A percentile compares a stretch with the other conserved stretches of the same genome.
phyloP scores from a whole-genome alignment of 2,113 vertebrate genomes.

The Antidorcas marsupialis region DNA sequence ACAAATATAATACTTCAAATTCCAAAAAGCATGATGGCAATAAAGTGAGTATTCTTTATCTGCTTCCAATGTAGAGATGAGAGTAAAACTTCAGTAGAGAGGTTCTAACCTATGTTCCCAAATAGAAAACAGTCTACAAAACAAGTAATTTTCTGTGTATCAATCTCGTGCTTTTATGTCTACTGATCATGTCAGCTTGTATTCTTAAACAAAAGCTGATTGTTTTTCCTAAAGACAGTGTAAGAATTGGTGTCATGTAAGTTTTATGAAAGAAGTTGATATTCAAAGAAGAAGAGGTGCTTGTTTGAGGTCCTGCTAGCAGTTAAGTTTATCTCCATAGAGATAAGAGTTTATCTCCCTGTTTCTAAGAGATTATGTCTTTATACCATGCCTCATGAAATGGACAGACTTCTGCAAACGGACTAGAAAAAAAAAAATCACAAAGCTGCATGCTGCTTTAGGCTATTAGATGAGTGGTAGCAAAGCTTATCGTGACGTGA shows the following conservation, averaged over 20 bases:
- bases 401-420: not conserved
- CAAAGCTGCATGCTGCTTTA: not conserved
- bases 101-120: not conserved
- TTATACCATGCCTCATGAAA: not conserved
- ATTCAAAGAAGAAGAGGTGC: not conserved
- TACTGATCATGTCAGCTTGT: not conserved
- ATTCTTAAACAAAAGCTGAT: not conserved
- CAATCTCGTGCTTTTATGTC: not conserved
- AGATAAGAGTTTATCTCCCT: not conserved
- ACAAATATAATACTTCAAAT: not conserved
- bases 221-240: not conserved
- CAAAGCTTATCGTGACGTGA: not conserved
- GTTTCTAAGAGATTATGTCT: not conserved
- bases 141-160: not conserved
- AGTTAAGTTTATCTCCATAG: not conserved
- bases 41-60: not conserved
- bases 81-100: not conserved
- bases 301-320: not conserved
- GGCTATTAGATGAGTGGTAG: not conserved
- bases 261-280: not conserved
- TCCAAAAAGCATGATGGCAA: not conserved
- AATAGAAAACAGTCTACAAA: not conserved
- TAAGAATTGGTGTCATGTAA: not conserved
- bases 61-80: not conserved
- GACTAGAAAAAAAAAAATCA: not conserved